phyloP scores from a whole-genome alignment of 1,140 invertebrate species.

The Eubasilissa regina region DNA sequence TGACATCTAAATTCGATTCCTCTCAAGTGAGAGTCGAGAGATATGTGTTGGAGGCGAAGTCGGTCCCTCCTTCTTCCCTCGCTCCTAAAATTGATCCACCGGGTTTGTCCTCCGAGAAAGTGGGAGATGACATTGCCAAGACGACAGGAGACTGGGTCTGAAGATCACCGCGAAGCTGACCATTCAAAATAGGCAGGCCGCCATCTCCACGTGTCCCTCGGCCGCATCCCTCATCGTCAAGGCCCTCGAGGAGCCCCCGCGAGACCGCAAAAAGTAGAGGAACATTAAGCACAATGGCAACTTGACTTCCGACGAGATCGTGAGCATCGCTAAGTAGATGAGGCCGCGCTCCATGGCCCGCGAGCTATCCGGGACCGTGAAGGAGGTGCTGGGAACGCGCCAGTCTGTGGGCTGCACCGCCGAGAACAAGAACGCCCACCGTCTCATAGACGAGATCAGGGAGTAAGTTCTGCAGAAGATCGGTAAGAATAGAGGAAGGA shows the following conservation, averaged over 20 bases:
- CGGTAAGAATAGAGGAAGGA: no score
- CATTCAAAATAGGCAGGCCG: conserved; percentile 98
- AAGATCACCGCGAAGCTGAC: conserved; percentile 98
- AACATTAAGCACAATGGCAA: conserved; percentile 99
- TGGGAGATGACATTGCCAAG: conserved; percentile 99
- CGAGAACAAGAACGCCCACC: conserved; percentile 92
- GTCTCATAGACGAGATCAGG: conserved; percentile 95
- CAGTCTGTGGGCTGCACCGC: conserved; percentile 94
- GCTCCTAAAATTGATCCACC: conserved; percentile 99
- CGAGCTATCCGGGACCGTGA: conserved; percentile 92
- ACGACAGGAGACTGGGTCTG: conserved; percentile 97
- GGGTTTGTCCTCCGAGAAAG: conserved; percentile 99
- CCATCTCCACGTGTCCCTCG: conserved; percentile 97
- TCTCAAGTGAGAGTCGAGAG: conserved; percentile 95
- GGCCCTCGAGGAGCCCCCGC: conserved; percentile 97
- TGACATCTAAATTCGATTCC: conserved; percentile 96
- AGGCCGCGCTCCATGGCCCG: conserved; percentile 95
- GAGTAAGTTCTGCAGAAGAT: conserved; percentile 81
- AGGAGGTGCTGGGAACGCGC: conserved; percentile 97
- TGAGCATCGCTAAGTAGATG: conserved; percentile 94
- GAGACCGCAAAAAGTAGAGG: conserved; percentile 99
- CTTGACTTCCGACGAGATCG: conserved; percentile 93
- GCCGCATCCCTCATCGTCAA: conserved; percentile 98
- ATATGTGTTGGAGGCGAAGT: conserved; percentile 98
- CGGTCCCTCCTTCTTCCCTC: conserved; percentile 97